Conservation (phyloP, 2,888 invertebrate genomes). For the Leucophora obtusa region DNA sequence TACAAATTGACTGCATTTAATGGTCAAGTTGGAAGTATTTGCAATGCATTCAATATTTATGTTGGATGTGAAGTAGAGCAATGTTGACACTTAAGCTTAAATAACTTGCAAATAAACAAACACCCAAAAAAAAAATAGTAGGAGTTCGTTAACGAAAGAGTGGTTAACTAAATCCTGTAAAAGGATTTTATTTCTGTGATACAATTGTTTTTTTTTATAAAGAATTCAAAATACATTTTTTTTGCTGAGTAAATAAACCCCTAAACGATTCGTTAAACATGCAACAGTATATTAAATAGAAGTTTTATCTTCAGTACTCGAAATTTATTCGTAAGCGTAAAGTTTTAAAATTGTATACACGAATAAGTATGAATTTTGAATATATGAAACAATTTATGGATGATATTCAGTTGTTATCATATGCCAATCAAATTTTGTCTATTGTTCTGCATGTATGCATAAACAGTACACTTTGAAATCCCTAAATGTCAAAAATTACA, state of each 20-base stretch:
- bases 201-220: neutral
- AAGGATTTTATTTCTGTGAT: neutral
- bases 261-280: slow-evolving; percentile 14
- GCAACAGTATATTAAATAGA: neutral
- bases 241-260: neutral
- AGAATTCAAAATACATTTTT: neutral
- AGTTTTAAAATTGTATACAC: neutral
- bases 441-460: slow-evolving; percentile 13
- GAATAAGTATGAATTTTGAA: neutral
- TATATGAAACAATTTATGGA: neutral
- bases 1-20: slow-evolving; percentile 65
- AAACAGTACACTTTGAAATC: slow-evolving; percentile 30
- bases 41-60: slow-evolving; percentile 20
- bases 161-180: slow-evolving; percentile 23
- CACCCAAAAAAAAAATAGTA: neutral
- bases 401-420: slow-evolving; percentile 8
- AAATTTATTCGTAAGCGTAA: neutral
- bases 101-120: slow-evolving; percentile 57
- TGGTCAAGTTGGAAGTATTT: slow-evolving; percentile 59
- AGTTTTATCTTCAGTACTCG: neutral
- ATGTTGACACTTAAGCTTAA: slow-evolving; percentile 66
- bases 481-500: slow-evolving; percentile 50
- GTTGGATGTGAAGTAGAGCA: slow-evolving; percentile 14
- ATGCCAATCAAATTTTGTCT: slow-evolving; percentile 43
- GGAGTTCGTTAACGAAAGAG: neutral